A percentile compares a stretch with the other conserved stretches of the same genome.
phyloP scores from a whole-genome alignment of 1,140 invertebrate species.

The Hermatobates lingyangjiaoensis region DNA sequence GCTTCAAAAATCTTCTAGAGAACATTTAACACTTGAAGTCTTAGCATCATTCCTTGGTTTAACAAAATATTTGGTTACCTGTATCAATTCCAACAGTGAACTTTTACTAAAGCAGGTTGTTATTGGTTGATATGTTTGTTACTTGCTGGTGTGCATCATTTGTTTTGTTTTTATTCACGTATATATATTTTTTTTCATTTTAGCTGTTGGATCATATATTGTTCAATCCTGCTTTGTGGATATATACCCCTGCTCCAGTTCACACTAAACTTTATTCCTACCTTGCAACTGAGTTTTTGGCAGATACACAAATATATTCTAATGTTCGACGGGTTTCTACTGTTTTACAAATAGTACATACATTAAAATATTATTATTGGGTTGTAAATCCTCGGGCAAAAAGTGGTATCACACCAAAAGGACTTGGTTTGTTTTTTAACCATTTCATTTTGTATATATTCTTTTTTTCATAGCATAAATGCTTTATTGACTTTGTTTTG shows the following conservation, averaged over 20 bases:
- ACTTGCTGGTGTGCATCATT: constrained; percentile 3
- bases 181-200: constrained; percentile 35
- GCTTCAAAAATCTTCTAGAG: constrained; percentile 78
- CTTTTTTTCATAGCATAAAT: neutral
- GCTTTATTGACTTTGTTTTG: neutral
- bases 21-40: constrained; percentile 85
- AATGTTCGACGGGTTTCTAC: constrained; percentile 92
- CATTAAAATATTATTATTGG: constrained; percentile 98
- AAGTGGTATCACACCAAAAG: constrained; percentile 87
- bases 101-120: constrained; percentile 84
- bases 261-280: constrained; percentile 93
- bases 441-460: too few relatives aligned
- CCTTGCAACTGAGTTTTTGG: constrained; percentile 91
- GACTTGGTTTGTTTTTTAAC: constrained; percentile 68
- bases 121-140: constrained; percentile 1
- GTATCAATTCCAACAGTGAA: constrained; percentile 79
- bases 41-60: constrained; percentile 81
- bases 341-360: constrained; percentile 93
- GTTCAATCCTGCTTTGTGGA: constrained; percentile 97
- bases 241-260: constrained; percentile 88
- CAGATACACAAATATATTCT: constrained; percentile 92
- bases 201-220: constrained; percentile 96
- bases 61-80: constrained; percentile 91
- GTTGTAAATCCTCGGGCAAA: constrained; percentile 86
- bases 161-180: constrained; percentile 8